Evolutionary conservation across 2,888 invertebrate species (phyloP), one percentile per base, ranked within the genome.

Genomic region (Endomychus coccineus): DNA sequence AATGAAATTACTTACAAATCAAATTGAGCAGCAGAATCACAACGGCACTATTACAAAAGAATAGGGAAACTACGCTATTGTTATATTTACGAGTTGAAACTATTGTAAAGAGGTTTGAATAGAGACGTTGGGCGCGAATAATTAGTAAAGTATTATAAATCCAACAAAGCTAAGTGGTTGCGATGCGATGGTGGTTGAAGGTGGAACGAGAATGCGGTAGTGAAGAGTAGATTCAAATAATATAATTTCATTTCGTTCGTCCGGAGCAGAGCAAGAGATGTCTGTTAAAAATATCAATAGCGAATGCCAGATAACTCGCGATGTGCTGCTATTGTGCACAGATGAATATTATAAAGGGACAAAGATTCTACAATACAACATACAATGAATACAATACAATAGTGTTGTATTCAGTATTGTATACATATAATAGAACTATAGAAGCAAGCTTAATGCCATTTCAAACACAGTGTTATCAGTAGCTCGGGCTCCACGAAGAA

Each of bases 301-400:
- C 60, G 57, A 55, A 50, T 49, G 31, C 22, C 53, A 61, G 61
- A 61, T 62, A 62, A 61, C 61, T 61, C 61, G 61, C 61, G 61
- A 60, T 62, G 63, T 59, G 61, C 57, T 16, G 62, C 62, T 57
- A 59, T 62, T 64, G 62, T 62, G 61, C 54, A 51, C 60, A 62
- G 64, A 64, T 64, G 64, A 64, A 64, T 64, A 64, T 63, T 64
- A 64, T 64, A 64, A 64, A 64, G 64, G 61, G 64, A 64, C 62
- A 64, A 63, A 64, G 64, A 64, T 62, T 58, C 59, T 58, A 59
- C 60, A 60, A 59, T 59, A 59, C 59, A 58, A 62, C 62, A 62
- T 62, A 62, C 61, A 61, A 62, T 58, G 62, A 64, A 64, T 62
- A 63, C 64, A 64, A 62, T 60, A 62, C 64, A 60, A 62, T 62